Conservation (phyloP, 2,113 vertebrate species). For the Gymnobelideus leadbeateri region DNA sequence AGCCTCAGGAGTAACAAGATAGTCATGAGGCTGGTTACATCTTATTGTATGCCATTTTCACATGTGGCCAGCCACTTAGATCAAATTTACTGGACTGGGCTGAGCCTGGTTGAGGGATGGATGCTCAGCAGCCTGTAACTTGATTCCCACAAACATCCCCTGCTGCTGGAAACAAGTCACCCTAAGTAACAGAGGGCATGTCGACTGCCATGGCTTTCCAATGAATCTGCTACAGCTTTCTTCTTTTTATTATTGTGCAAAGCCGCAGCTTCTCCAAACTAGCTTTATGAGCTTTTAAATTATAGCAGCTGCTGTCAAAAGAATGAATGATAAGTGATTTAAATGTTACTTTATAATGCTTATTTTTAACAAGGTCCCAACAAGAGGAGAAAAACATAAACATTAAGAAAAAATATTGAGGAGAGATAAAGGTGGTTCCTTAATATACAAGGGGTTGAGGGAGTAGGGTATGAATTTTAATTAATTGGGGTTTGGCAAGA, state of each 20-base stretch:
- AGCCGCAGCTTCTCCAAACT: slow-evolving; percentile 69
- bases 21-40: not conserved
- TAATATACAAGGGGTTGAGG: not conserved
- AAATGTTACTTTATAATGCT: slow-evolving; percentile 35
- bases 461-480: not conserved
- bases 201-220: slow-evolving; percentile 1
- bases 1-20: slow-evolving; percentile 45
- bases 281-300: slow-evolving; percentile 58
- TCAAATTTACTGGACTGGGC: slow-evolving; percentile 21
- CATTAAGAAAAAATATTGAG: not conserved
- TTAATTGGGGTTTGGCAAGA: not conserved
- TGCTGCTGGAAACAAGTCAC: slow-evolving; percentile 43
- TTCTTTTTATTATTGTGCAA: slow-evolving; percentile 4
- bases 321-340: slow-evolving; percentile 43
- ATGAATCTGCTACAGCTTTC: slow-evolving; percentile 51
- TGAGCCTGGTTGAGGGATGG: not conserved
- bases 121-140: slow-evolving; percentile 4
- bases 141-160: slow-evolving; percentile 12
- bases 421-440: not conserved
- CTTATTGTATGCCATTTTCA: slow-evolving; percentile 49
- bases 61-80: slow-evolving; percentile 10
- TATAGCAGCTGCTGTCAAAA: slow-evolving; percentile 61
- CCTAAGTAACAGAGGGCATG: slow-evolving; percentile 39
- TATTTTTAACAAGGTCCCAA: slow-evolving; percentile 41
- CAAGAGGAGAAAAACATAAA: slow-evolving; percentile 28